phyloP scores from a whole-genome alignment of 2,113 vertebrate species.

The Galbula dea region DNA sequence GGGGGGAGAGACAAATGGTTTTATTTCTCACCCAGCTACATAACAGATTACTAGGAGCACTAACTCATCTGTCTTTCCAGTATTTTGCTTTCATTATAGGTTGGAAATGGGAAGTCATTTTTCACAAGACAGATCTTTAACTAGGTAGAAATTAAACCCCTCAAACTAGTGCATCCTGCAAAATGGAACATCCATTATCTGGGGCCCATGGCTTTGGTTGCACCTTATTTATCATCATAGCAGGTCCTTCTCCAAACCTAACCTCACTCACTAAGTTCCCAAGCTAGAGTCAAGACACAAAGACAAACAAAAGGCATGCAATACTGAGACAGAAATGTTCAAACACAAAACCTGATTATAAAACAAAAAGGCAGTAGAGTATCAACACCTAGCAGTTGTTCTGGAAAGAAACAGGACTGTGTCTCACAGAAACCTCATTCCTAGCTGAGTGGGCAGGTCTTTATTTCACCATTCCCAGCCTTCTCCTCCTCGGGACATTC shows the following conservation, averaged over 20 bases:
- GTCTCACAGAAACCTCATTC: not conserved
- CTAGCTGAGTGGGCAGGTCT: not conserved
- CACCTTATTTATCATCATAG: not conserved
- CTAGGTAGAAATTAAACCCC: conserved; percentile 55
- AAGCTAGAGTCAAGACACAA: not conserved
- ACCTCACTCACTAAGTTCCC: not conserved
- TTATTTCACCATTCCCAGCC: not conserved
- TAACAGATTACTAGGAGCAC: conserved; percentile 56
- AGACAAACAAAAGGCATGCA: not conserved
- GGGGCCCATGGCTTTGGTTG: not conserved
- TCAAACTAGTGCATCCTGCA: not conserved
- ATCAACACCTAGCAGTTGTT: not conserved
- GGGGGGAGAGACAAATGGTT: conserved; percentile 60
- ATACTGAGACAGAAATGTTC: not conserved
- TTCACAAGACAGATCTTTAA: conserved; percentile 63
- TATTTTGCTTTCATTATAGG: conserved; percentile 68
- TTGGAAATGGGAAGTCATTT: conserved; percentile 72
- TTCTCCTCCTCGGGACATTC: not conserved
- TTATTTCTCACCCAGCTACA: conserved; percentile 69
- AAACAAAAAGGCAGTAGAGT: not conserved
- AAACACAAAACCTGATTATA: not conserved
- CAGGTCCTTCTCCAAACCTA: not conserved
- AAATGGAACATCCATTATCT: conserved; percentile 56
- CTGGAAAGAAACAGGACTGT: not conserved
- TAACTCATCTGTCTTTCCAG: conserved; percentile 65